Percentiles rank a stretch among this genome's conserved stretches.
Evolutionary conservation across 2,113 vertebrate species (phyloP).

Genomic region (Poeciliopsis prolifica): DNA sequence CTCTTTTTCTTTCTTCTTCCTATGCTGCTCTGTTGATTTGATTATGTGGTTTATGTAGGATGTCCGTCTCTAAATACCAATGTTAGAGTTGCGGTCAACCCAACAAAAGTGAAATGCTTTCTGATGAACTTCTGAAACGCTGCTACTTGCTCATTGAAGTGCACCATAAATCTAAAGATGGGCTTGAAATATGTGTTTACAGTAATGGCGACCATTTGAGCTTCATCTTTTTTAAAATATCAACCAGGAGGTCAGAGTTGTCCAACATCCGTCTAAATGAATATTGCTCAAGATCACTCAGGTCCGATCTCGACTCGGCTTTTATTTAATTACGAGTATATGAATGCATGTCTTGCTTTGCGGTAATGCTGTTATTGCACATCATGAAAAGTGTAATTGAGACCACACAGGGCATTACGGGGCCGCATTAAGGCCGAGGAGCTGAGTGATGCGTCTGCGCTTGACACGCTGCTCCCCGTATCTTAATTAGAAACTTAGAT

Average conservation of each 20-base stretch:
- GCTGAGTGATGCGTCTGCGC: conserved; percentile 66
- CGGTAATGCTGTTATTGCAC: conserved; percentile 78
- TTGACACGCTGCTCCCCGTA: conserved; percentile 54
- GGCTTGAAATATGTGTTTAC: conserved; percentile 34
- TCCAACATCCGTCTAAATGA: conserved; percentile 58
- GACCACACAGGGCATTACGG: conserved; percentile 72
- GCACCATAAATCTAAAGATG: conserved; percentile 5
- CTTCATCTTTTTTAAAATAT: conserved; percentile 59
- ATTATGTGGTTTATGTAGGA: background rate
- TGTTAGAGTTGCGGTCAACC: background rate
- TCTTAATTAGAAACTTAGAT: conserved; percentile 75
- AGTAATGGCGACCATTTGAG: conserved; percentile 48
- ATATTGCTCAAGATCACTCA: conserved; percentile 61
- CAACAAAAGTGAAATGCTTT: background rate
- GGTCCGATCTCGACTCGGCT: conserved; percentile 68
- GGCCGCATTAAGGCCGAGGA: conserved; percentile 60
- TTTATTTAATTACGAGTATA: conserved; percentile 77
- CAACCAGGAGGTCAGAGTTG: conserved; percentile 47
- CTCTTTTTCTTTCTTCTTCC: background rate
- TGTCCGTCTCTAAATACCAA: background rate
- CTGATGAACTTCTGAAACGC: background rate
- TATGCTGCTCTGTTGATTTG: background rate
- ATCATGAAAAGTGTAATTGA: conserved; percentile 76
- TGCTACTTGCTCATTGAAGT: background rate
- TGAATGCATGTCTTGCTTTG: conserved; percentile 75